Evolutionary conservation across 2,113 vertebrate species (phyloP).

Genomic region (Pelecanoides urinatrix): DNA sequence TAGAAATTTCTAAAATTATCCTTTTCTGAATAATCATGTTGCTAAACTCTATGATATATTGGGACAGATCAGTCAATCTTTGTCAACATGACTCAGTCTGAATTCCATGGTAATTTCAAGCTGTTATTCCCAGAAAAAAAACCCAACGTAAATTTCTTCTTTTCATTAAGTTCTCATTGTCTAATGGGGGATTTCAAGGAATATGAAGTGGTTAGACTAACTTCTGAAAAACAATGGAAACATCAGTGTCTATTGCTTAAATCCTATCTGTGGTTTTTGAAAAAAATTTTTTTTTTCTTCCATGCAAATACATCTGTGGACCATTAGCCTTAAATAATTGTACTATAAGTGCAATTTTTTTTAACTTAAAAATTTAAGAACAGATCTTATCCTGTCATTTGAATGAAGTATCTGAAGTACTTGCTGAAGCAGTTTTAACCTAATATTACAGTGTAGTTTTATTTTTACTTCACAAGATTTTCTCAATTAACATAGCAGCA

Average conservation of each 20-base stretch:
- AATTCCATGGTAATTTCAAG: not conserved
- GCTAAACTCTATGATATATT: not conserved
- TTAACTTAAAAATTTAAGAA: not conserved
- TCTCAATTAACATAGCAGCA: constrained; percentile 18
- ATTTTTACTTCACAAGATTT: constrained; percentile 16
- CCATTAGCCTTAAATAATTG: not conserved
- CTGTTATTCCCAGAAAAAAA: not conserved
- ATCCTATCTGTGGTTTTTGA: not conserved
- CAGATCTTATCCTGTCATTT: not conserved
- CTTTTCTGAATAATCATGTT: not conserved
- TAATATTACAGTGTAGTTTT: not conserved
- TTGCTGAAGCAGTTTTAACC: not conserved
- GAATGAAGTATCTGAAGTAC: not conserved
- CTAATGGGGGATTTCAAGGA: not conserved
- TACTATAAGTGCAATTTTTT: not conserved
- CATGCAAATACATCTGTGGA: not conserved
- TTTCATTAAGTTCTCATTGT: not conserved
- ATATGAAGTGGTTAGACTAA: not conserved
- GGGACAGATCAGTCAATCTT: not conserved
- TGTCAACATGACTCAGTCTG: not conserved
- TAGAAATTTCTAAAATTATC: not conserved
- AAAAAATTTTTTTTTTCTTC: not conserved
- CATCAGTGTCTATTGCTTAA: not conserved
- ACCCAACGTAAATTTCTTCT: not conserved
- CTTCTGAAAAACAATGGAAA: not conserved